phyloP scores from a whole-genome alignment of 2,113 vertebrate species.

The Eptesicus fuscus region DNA sequence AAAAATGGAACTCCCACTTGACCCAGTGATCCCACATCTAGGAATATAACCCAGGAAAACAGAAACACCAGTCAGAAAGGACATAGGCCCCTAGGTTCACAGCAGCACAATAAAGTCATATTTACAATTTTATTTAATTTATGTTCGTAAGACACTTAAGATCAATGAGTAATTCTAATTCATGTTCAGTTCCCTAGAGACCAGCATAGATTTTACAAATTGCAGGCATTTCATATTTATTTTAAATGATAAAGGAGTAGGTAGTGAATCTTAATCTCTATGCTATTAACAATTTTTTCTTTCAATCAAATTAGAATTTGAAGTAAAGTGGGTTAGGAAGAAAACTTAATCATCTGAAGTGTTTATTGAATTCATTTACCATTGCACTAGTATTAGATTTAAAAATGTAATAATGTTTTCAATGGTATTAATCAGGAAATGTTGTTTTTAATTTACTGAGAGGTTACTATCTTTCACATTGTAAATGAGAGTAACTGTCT shows the following conservation, averaged over 20 bases:
- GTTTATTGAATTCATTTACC: conserved; percentile 58
- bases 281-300: not conserved
- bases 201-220: not conserved
- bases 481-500: conserved; percentile 24
- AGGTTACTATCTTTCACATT: conserved; percentile 47
- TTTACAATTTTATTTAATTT: not conserved
- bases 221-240: not conserved
- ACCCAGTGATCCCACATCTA: too few relatives aligned
- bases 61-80: too few relatives aligned
- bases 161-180: not conserved
- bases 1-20: too few relatives aligned
- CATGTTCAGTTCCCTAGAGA: not conserved
- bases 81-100: too few relatives aligned
- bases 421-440: conserved; percentile 56
- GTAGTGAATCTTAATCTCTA: not conserved
- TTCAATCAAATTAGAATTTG: conserved; percentile 48
- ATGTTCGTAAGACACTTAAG: not conserved
- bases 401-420: conserved; percentile 60
- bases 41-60: too few relatives aligned
- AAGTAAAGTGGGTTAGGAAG: conserved; percentile 8
- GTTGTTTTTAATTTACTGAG: conserved; percentile 53
- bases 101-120: not conserved
- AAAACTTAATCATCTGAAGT: conserved; percentile 50
- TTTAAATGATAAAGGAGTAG: conserved; percentile 16
- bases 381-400: conserved; percentile 58